phyloP scores from a whole-genome alignment of 2,113 vertebrate genomes.

The Ibidorhyncha struthersii region DNA sequence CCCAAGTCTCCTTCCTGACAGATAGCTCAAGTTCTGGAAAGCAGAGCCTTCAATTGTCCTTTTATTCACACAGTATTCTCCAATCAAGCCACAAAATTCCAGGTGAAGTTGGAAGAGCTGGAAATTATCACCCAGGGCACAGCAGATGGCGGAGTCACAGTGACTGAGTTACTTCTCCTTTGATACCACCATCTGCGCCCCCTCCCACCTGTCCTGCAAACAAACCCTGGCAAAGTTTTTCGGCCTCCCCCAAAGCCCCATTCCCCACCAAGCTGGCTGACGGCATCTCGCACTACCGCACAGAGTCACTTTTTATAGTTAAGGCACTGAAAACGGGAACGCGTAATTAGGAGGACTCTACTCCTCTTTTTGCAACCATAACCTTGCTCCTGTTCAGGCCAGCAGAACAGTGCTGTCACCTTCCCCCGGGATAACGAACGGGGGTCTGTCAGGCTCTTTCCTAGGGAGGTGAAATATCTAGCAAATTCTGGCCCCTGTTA shows the following conservation, averaged over 20 bases:
- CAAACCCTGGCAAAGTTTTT: background rate
- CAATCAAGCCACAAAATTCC: background rate
- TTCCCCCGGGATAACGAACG: background rate
- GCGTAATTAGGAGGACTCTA: background rate
- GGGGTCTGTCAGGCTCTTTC: background rate
- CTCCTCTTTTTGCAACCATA: background rate
- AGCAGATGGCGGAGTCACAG: slow-evolving; percentile 1
- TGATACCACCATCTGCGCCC: background rate
- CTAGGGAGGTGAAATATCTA: background rate
- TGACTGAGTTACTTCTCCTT: background rate
- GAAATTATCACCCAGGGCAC: background rate
- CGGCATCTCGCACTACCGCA: background rate
- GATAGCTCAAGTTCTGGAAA: background rate
- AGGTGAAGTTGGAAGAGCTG: background rate
- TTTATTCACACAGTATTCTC: background rate
- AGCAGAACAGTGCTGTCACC: background rate
- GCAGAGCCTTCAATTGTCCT: background rate
- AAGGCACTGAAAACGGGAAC: background rate
- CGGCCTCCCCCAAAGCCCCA: background rate
- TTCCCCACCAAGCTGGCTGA: background rate
- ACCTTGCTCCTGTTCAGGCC: background rate
- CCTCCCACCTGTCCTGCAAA: background rate
- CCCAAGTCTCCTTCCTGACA: background rate
- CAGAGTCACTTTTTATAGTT: background rate
- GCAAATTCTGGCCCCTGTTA: background rate